Conservation (phyloP, 2,888 invertebrate genomes). For the Cheilosia grossa region DNA sequence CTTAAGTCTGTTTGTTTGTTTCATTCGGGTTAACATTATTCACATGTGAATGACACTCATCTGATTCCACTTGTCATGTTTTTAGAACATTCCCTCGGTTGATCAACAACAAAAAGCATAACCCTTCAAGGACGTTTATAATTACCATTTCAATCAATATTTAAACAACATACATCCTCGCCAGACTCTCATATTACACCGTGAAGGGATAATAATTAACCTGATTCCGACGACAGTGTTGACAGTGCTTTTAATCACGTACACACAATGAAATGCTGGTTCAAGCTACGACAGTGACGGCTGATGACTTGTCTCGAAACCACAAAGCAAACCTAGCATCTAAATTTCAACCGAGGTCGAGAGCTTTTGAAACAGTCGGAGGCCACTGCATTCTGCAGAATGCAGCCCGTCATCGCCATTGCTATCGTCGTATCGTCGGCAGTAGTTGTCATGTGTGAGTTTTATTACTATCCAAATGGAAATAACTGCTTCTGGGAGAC, state of each 20-base stretch:
- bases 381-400: not conserved
- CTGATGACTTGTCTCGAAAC: not conserved
- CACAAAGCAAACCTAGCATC: not conserved
- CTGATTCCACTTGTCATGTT: not conserved
- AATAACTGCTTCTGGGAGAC: not conserved
- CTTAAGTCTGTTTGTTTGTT: not conserved
- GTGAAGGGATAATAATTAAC: constrained; percentile 42
- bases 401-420: not conserved
- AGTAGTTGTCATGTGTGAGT: not conserved
- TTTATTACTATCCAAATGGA: constrained; percentile 21
- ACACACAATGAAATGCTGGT: constrained; percentile 41
- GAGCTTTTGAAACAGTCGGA: not conserved
- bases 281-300: constrained; percentile 24
- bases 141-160: constrained; percentile 43
- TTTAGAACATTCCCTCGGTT: not conserved
- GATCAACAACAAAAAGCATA: constrained; percentile 9
- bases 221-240: constrained; percentile 37
- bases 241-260: constrained; percentile 59
- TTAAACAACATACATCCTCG: constrained; percentile 9
- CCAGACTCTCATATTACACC: not conserved
- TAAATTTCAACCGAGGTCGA: constrained; percentile 11
- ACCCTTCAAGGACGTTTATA: constrained; percentile 23
- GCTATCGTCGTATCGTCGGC: not conserved
- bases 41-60: not conserved
- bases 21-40: no score